These are phyloP conservation scores for Lampris incognitus DNA, from an alignment of 2,113 vertebrate genomes.

Conservation along the genomic window DNA sequence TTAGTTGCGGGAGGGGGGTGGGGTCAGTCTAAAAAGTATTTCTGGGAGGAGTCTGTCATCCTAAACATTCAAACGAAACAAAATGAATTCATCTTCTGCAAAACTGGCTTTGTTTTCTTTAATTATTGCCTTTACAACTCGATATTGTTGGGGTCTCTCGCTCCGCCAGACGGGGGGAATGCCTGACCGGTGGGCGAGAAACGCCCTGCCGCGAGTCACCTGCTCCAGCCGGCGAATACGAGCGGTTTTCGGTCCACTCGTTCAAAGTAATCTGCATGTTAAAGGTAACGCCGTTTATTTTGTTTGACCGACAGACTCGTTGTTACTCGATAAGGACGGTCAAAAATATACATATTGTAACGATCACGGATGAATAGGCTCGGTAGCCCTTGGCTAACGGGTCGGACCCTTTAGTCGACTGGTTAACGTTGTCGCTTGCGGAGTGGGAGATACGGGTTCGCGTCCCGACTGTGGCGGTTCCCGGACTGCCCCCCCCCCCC, in stretches of 20 bases:
- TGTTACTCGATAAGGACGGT: not conserved
- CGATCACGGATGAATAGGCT: no score
- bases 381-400: no score
- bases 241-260: slow-evolving; percentile 46
- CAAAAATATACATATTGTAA: not conserved
- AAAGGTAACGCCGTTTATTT: slow-evolving; percentile 48
- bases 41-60: not conserved
- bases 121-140: slow-evolving; percentile 2
- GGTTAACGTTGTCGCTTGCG: no score
- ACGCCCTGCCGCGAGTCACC: slow-evolving; percentile 46
- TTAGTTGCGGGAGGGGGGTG: not conserved
- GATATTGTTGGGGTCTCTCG: slow-evolving; percentile 10
- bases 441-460: no score
- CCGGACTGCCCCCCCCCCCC: no score
- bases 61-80: not conserved
- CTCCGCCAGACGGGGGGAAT: not conserved
- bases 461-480: no score
- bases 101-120: slow-evolving; percentile 20
- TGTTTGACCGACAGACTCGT: not conserved
- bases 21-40: not conserved
- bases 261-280: slow-evolving; percentile 56
- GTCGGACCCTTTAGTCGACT: no score
- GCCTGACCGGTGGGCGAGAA: slow-evolving; percentile 14
- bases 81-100: slow-evolving; percentile 39
- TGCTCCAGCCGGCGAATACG: slow-evolving; percentile 42